Conservation (phyloP, 1,140 invertebrate genomes). For the Temnothorax curvispinosus region DNA sequence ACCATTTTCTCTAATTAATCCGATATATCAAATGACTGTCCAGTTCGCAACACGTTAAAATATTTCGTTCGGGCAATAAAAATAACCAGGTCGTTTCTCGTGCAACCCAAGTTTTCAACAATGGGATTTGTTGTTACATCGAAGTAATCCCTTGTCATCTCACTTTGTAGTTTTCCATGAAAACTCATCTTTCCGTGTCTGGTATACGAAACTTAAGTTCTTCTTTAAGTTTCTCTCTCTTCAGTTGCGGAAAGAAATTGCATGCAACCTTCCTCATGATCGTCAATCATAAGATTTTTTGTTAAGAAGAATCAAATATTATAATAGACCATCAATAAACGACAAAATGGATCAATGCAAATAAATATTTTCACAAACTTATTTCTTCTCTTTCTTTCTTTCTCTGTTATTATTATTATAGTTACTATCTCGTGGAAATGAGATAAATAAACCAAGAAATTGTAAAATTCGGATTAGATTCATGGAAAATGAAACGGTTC, state of each 20-base stretch:
- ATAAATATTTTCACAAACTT: no score
- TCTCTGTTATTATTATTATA: no score
- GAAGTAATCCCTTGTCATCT: not conserved
- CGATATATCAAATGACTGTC: not conserved
- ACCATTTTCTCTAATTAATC: slow-evolving; percentile 3
- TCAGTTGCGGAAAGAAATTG: slow-evolving; percentile 27
- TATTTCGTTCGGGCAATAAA: not conserved
- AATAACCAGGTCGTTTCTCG: not conserved
- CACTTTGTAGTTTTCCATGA: not conserved
- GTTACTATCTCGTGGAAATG: not conserved
- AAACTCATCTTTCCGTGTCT: not conserved
- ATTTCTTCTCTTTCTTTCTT: no score
- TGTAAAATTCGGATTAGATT: slow-evolving; percentile 1
- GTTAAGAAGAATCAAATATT: not conserved
- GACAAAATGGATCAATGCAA: no score
- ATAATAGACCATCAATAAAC: not conserved
- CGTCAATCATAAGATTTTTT: not conserved
- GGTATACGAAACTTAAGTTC: not conserved
- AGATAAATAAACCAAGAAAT: not conserved
- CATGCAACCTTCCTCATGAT: not conserved
- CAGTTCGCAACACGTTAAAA: not conserved
- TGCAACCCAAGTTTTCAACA: not conserved
- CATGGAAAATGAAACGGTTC: not conserved
- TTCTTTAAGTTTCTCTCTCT: slow-evolving; percentile 4
- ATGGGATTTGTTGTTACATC: not conserved